Conservation (phyloP, 2,113 vertebrate genomes). For the Perca flavescens region DNA sequence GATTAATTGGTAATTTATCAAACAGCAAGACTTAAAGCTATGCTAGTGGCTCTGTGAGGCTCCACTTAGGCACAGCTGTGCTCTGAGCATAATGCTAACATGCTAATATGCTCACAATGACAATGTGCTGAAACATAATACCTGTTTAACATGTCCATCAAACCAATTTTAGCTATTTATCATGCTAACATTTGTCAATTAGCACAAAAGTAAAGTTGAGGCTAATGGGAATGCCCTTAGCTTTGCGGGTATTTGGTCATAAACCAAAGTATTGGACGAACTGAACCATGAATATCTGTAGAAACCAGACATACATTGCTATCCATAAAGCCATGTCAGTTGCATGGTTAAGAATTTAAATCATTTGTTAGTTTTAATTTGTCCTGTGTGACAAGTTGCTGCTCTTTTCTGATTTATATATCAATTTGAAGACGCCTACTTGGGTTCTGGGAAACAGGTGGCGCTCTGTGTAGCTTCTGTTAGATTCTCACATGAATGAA, state of each 20-base stretch:
- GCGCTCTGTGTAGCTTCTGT: conserved; percentile 27
- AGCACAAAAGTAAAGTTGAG: not conserved
- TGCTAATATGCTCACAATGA: not conserved
- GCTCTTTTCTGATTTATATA: not conserved
- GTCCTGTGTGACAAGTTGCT: not conserved
- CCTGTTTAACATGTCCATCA: too few species aligned
- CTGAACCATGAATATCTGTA: not conserved
- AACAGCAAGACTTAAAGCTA: not conserved
- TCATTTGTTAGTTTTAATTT: not conserved
- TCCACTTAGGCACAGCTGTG: not conserved
- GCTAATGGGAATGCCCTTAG: not conserved
- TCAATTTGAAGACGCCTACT: not conserved
- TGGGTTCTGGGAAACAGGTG: conserved; percentile 6
- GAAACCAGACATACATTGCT: not conserved
- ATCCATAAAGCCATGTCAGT: not conserved
- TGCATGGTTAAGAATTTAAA: not conserved
- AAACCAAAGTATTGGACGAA: not conserved
- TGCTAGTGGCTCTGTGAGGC: not conserved
- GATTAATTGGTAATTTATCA: not conserved
- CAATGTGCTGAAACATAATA: not conserved
- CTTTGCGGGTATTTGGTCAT: not conserved
- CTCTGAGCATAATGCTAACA: not conserved
- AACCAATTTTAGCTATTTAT: not conserved
- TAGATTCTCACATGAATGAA: conserved; percentile 32
- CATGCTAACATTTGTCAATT: not conserved